Evolutionary conservation across 2,888 invertebrate species (phyloP).

Genomic region (Tinea semifulvella): DNA sequence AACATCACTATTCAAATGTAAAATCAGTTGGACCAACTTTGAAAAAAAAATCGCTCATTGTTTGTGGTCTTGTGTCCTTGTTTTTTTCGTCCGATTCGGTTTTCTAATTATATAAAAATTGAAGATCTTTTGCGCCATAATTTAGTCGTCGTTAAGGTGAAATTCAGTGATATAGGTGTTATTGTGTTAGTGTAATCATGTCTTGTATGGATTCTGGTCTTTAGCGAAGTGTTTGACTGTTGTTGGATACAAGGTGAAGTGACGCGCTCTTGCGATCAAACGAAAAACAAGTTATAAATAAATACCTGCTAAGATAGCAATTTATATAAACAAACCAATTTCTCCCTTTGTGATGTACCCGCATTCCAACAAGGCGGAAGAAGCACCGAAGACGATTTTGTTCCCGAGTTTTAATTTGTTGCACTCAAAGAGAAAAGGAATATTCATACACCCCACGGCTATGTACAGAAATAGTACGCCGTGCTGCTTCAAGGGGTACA

Average conservation of each 20-base stretch:
- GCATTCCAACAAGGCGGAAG: constrained; percentile 69
- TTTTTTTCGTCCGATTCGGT: background rate
- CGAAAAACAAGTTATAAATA: constrained; percentile 50
- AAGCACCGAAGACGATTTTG: constrained; percentile 64
- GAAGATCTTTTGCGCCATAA: background rate
- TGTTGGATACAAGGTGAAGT: constrained; percentile 52
- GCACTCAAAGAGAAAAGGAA: constrained; percentile 88
- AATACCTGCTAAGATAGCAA: constrained; percentile 39
- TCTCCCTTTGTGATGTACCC: constrained; percentile 73
- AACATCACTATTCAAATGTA: no score
- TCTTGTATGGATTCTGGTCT: constrained; percentile 60
- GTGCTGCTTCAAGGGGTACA: constrained; percentile 29
- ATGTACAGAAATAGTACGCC: constrained; percentile 82
- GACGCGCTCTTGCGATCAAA: constrained; percentile 51
- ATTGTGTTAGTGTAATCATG: constrained; percentile 38
- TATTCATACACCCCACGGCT: constrained; percentile 87
- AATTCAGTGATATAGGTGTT: background rate
- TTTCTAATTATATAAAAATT: constrained; percentile 6
- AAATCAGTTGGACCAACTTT: background rate
- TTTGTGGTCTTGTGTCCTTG: constrained; percentile 1
- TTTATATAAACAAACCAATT: constrained; percentile 41
- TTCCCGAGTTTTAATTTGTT: constrained; percentile 72
- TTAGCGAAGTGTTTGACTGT: constrained; percentile 24
- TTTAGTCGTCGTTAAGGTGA: no score
- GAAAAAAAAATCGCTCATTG: background rate